Conservation (phyloP, 1,140 invertebrate species). For the Bursaphelenchus mucronatus region DNA sequence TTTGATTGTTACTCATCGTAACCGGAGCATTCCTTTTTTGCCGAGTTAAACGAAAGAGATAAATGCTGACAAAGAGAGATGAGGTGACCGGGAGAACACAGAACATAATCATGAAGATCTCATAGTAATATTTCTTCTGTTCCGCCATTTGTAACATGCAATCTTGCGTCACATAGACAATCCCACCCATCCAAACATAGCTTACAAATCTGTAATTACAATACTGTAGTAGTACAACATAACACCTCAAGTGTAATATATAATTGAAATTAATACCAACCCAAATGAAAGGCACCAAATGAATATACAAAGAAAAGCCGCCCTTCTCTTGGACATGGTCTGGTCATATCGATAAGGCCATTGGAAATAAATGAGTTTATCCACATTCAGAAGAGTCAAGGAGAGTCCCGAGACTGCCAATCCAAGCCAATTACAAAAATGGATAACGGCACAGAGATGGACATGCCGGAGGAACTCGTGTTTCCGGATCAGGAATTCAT, state of each 20-base stretch:
- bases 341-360: constrained; percentile 57
- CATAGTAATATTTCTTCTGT: constrained; percentile 52
- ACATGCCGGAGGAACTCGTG: constrained; percentile 57
- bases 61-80: constrained; percentile 58
- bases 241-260: neutral
- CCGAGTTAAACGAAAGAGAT: constrained; percentile 56
- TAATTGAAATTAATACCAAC: constrained; percentile 22
- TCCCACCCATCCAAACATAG: constrained; percentile 57
- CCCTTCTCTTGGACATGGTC: constrained; percentile 57
- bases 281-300: constrained; percentile 58
- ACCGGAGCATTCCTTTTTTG: constrained; percentile 49
- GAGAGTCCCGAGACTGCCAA: constrained; percentile 59
- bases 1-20: constrained; percentile 21
- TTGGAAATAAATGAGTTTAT: constrained; percentile 59
- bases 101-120: constrained; percentile 55
- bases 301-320: constrained; percentile 47
- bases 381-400: constrained; percentile 56
- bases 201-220: constrained; percentile 51
- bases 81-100: constrained; percentile 59
- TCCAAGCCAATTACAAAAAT: constrained; percentile 58
- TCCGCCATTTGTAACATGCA: constrained; percentile 52
- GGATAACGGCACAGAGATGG: constrained; percentile 54
- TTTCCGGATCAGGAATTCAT: constrained; percentile 57
- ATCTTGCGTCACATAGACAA: constrained; percentile 55
- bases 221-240: neutral